These are phyloP conservation scores for Heteropelma amictum DNA, from an alignment of 2,888 invertebrate species.

Conservation along the genomic window DNA sequence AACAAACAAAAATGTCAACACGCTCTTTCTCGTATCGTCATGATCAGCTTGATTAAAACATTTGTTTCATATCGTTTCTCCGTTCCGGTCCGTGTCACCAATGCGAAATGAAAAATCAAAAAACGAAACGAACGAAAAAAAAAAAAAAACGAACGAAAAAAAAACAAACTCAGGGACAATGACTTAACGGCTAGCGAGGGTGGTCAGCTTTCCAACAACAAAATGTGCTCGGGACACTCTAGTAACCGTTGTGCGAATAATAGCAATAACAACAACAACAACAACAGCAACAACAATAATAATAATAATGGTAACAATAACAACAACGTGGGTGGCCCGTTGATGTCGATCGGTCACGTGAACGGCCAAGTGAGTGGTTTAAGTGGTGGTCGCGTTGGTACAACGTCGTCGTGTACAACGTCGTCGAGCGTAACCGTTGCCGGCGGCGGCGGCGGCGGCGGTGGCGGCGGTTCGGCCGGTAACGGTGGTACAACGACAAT, in stretches of 20 bases:
- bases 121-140: neutral
- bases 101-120: neutral
- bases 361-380: slow-evolving; percentile 81
- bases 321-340: slow-evolving; percentile 83
- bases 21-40: neutral
- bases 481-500: slow-evolving; percentile 23
- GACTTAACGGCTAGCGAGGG: slow-evolving; percentile 76
- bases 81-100: neutral
- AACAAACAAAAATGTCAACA: neutral
- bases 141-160: neutral
- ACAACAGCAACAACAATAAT: slow-evolving; percentile 76
- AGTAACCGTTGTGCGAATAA: slow-evolving; percentile 75
- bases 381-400: slow-evolving; percentile 64
- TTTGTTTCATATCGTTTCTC: neutral
- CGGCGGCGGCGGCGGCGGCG: slow-evolving; percentile 61
- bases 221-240: slow-evolving; percentile 75
- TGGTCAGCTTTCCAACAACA: slow-evolving; percentile 77
- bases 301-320: slow-evolving; percentile 75
- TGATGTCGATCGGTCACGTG: slow-evolving; percentile 85
- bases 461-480: slow-evolving; percentile 40
- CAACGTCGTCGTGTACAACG: slow-evolving; percentile 20
- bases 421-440: slow-evolving; percentile 61
- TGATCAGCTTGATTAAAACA: neutral
- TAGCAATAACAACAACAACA: slow-evolving; percentile 74
- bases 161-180: slow-evolving; percentile 71